A percentile compares a stretch with the other conserved stretches of the same genome.
Evolutionary conservation across 2,888 invertebrate genomes (phyloP).

Genomic region (Acrobasis suavella): DNA sequence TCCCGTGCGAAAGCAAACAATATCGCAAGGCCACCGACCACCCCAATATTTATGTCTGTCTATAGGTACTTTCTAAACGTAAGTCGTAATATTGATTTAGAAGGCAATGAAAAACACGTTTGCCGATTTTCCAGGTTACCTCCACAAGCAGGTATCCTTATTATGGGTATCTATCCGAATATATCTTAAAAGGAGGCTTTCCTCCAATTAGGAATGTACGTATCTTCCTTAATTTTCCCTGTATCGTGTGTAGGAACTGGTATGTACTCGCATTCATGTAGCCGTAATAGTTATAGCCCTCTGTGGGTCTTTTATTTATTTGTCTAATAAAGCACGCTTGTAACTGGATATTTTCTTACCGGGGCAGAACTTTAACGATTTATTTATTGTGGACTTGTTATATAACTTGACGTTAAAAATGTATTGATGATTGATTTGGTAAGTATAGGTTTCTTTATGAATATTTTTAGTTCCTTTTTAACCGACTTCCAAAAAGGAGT

Average conservation of each 20-base stretch:
- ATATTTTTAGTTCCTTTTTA: no score
- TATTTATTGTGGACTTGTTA: not conserved
- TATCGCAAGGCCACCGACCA: not conserved
- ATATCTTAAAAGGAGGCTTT: not conserved
- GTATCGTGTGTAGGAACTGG: not conserved
- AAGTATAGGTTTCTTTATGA: no score
- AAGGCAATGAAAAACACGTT: slow-evolving; percentile 1
- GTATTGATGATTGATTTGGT: no score
- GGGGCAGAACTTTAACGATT: not conserved
- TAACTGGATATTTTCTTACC: not conserved
- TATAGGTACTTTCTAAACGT: not conserved
- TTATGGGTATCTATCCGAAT: not conserved
- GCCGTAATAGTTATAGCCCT: not conserved
- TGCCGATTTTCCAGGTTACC: slow-evolving; percentile 1
- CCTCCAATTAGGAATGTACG: not conserved
- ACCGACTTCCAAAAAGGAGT: no score
- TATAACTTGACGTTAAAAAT: not conserved
- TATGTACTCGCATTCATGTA: slow-evolving; percentile 1
- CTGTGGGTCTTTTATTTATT: not conserved
- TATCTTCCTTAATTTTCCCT: not conserved
- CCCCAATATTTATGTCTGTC: not conserved
- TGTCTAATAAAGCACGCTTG: not conserved
- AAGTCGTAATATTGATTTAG: not conserved
- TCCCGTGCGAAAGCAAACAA: slow-evolving; percentile 1
- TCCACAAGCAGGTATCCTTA: not conserved